Percentiles rank a stretch among this genome's conserved stretches.
phyloP scores from a whole-genome alignment of 2,797 vertebrate genomes.

The Ficedula albicollis region DNA sequence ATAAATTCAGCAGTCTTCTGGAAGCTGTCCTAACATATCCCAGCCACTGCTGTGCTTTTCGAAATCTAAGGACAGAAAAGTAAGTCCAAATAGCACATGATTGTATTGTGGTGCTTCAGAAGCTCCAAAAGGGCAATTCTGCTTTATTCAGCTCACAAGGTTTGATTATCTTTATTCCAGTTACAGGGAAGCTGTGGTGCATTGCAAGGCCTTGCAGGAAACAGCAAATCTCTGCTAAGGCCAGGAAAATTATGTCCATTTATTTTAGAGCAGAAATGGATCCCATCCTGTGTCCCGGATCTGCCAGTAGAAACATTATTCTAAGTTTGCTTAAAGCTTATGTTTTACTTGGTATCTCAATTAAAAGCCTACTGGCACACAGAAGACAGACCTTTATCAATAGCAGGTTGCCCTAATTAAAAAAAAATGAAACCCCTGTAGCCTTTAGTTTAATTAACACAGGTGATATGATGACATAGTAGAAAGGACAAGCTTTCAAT shows the following conservation, averaged over 20 bases:
- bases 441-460: neutral
- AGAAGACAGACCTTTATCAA: neutral
- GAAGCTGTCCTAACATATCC: slow-evolving; percentile 87
- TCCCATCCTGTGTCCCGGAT: neutral
- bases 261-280: neutral
- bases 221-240: neutral
- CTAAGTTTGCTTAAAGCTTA: neutral
- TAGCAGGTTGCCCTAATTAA: neutral
- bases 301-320: neutral
- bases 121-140: neutral
- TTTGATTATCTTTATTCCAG: neutral
- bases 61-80: slow-evolving; percentile 78
- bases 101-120: neutral
- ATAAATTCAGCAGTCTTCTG: slow-evolving; percentile 80
- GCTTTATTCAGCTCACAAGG: neutral
- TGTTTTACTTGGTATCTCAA: neutral
- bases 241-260: neutral
- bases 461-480: neutral
- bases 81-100: slow-evolving; percentile 46
- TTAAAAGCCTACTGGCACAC: neutral
- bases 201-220: neutral
- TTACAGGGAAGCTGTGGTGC: neutral
- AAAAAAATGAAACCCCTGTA: neutral
- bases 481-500: neutral
- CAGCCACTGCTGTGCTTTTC: slow-evolving; percentile 89